Base-by-base conservation (phyloP, 2,888 invertebrate genomes). In the Agonopterix arenella region DNA sequence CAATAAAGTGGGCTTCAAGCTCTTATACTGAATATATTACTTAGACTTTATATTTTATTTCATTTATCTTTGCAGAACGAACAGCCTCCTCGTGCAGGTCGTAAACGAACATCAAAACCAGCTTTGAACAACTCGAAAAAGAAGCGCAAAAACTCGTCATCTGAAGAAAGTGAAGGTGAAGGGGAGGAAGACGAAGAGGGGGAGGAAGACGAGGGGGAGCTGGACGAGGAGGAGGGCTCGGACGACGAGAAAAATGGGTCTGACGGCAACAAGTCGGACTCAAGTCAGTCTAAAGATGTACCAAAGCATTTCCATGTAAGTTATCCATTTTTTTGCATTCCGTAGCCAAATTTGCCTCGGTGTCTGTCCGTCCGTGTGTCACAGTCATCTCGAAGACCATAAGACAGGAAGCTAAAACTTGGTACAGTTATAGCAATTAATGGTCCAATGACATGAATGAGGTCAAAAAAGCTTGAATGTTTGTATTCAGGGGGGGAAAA, bases 221-320 rank as follows among this genome's bases (percentile, higher is more conserved):
- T 84, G 10, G 89, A 89, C 52, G 89, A 89, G 41, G 89, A 88
- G 52, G 89, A 86, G 54, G 90, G 85, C n/a, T 86, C 86, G 1
- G 89, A 90, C 54, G 90, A 90, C 59, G 90, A 90, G 57, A 89
- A 90, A 63, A 89, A 90, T 71, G 90, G 88, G 44, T 89, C 89
- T 38, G 90, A 90, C 62, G 90, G 89, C 45, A 90, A 90, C 51
- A 89, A 90, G 58, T 89, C 89, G 50, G 90, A 90, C 60, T 90
- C 90, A 57, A 90, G 90, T 67, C 89, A 90, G 64, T 89, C 89
- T 58, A 90, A 90, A 73, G 89, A 90, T 74, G 76, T 90, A 80
- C 90, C 90, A 77, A 90, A 90, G 76, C 86, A 90, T 76, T 90
- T 88, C 73, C 90, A 90, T 77, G 90, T 89, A 68, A 76, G 85